Evolutionary conservation across 2,797 vertebrate species (phyloP), one percentile per base, ranked within the genome.

Genomic region (Micropoecilia bifurca): DNA sequence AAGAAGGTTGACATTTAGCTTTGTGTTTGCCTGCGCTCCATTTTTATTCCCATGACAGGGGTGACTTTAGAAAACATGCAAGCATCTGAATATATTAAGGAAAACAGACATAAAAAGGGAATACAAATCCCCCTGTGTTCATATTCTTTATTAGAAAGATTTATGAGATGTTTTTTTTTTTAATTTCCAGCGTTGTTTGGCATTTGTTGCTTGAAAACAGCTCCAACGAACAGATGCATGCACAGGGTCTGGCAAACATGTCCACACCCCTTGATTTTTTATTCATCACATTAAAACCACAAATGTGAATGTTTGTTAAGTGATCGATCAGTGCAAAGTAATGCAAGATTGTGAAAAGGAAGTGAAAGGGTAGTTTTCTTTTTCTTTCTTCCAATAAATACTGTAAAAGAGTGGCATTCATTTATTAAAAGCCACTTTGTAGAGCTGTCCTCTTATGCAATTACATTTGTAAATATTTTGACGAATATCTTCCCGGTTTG

Each of bases 1-100:
- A 94, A 71, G 80, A 76, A 71, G 82, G 80, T 61, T 94, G 94
- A 93, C 94, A 94, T 95, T 95, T 94, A 94, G 83, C 79, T 92
- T 74, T 76, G 13, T 85, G 88, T 92, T 81, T 89, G 88, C 84
- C 87, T 87, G 83, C 86, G 81, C 89, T 89, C 89, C 77, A 85
- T 87, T 89, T 91, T 75, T 84, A 93, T 92, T 92, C 94, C 93
- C 94, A 81, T 82, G 92, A 87, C 86, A 85, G 85, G 82, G 77
- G 86, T 77, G 86, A 83, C 90, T 94, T 92, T 90, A 85, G 81
- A 94, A 94, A 92, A 93, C 88, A 94, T 93, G 89, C 85, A 90
- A 90, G 87, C 87, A 75, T 89, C 78, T 90, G 79, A 86, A 78
- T 87, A 90, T 90, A 75, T 82, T 59, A 81, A 85, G 69, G 36